These are phyloP conservation scores for Actinia tenebrosa DNA, from an alignment of 64 coral and sea anemone species.

Conservation along the genomic window DNA sequence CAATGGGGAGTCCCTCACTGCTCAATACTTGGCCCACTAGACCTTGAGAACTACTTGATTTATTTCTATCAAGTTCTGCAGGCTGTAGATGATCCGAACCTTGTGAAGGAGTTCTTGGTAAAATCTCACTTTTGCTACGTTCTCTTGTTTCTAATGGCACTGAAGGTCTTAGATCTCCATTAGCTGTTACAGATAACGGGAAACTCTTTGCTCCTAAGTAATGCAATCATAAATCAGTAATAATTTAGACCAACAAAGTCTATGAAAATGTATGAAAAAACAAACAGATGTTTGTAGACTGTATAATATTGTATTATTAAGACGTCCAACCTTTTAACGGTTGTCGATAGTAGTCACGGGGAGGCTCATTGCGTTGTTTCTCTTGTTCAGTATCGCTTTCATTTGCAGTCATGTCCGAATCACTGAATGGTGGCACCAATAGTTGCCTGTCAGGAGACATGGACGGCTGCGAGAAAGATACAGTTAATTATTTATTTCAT, in stretches of 20 bases:
- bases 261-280: too few relatives aligned
- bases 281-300: too few relatives aligned
- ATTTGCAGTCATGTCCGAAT: neutral
- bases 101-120: slow-evolving; percentile 15
- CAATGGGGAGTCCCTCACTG: slow-evolving; percentile 32
- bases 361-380: neutral
- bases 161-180: slow-evolving; percentile 3
- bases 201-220: slow-evolving; percentile 20
- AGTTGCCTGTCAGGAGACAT: slow-evolving; percentile 2
- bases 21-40: slow-evolving; percentile 28
- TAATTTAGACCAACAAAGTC: neutral
- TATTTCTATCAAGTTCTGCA: slow-evolving; percentile 28
- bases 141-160: slow-evolving; percentile 13
- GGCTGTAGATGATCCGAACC: neutral
- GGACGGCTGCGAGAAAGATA: neutral
- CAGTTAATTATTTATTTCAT: neutral
- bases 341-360: neutral
- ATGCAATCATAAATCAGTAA: neutral
- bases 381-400: slow-evolving; percentile 2
- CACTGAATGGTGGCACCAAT: neutral
- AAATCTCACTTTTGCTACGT: slow-evolving; percentile 30
- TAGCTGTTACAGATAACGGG: slow-evolving; percentile 12
- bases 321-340: neutral
- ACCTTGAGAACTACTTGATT: slow-evolving; percentile 47
- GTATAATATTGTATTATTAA: too few relatives aligned